Evolutionary conservation across 2,888 invertebrate species (phyloP).

Genomic region (Thymelicus acteon): DNA sequence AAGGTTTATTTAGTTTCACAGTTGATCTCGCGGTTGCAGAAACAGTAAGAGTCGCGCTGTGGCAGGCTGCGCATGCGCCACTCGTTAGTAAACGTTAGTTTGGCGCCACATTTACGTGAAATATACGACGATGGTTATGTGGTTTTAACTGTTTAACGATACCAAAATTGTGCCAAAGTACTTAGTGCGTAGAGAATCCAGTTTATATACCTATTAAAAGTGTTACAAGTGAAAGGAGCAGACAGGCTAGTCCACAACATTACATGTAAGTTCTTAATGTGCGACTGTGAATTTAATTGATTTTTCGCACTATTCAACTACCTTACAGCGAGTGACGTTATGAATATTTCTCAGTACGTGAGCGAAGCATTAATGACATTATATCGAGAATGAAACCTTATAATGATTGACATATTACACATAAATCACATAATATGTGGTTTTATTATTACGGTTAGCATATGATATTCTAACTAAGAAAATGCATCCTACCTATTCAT

Average conservation of each 20-base stretch:
- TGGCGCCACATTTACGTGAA: constrained; percentile 46
- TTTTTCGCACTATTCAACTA: constrained; percentile 39
- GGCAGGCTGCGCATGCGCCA: constrained; percentile 75
- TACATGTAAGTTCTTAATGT: constrained; percentile 66
- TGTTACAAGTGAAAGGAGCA: constrained; percentile 60
- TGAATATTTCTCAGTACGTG: too few relatives aligned
- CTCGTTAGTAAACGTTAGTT: constrained; percentile 30
- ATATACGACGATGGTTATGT: constrained; percentile 35
- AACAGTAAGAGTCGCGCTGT: constrained; percentile 70
- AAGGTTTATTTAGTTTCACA: constrained; percentile 35
- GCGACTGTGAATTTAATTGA: constrained; percentile 40
- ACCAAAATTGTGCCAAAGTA: constrained; percentile 61
- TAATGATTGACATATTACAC: too few relatives aligned
- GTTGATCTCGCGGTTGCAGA: constrained; percentile 41
- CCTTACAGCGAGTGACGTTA: not conserved
- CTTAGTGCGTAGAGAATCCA: constrained; percentile 54
- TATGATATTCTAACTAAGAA: not conserved
- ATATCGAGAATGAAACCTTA: too few relatives aligned
- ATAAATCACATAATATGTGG: too few relatives aligned
- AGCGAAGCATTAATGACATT: not conserved
- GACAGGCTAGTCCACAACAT: constrained; percentile 44
- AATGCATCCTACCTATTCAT: not conserved
- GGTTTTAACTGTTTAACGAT: constrained; percentile 45
- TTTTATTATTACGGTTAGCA: not conserved
- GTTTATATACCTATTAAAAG: constrained; percentile 48